Conservation (phyloP, 2,888 invertebrate genomes). For the Kryphioiulus occultus region DNA sequence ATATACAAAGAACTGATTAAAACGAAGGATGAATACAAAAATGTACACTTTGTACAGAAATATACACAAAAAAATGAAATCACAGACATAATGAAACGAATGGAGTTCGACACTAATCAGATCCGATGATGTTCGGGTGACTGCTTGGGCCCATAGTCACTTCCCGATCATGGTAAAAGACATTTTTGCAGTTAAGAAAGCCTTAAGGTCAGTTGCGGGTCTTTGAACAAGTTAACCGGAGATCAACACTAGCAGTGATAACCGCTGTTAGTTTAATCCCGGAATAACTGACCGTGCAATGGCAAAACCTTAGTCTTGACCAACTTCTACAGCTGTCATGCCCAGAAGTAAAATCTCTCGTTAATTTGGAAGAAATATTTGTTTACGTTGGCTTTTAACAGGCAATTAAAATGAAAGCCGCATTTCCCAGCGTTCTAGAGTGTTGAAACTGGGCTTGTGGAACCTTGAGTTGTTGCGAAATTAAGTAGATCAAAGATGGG, state of each 20-base stretch:
- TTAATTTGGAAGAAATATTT: background rate
- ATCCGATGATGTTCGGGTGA: background rate
- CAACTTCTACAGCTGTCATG: too few relatives aligned
- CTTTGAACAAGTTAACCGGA: too few relatives aligned
- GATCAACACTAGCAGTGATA: too few relatives aligned
- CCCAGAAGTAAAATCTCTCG: too few relatives aligned
- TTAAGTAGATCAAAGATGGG: background rate
- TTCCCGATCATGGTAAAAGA: too few relatives aligned
- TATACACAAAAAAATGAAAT: conserved; percentile 45
- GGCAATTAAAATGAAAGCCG: background rate
- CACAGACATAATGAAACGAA: conserved; percentile 45
- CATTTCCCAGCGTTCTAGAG: background rate
- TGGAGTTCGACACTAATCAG: background rate
- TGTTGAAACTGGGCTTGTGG: background rate
- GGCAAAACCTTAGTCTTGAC: too few relatives aligned
- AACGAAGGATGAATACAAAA: conserved; percentile 36
- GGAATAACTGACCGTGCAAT: too few relatives aligned
- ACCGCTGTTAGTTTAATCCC: too few relatives aligned
- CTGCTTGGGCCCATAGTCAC: too few relatives aligned
- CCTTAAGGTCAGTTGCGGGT: background rate
- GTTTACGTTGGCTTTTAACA: background rate
- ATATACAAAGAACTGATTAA: conserved; percentile 11
- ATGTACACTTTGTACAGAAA: conserved; percentile 49
- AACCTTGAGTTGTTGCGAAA: background rate
- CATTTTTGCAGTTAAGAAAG: too few relatives aligned